Base-by-base conservation (phyloP, 2,797 vertebrate species). In the Paratrypauchen microcephalus region DNA sequence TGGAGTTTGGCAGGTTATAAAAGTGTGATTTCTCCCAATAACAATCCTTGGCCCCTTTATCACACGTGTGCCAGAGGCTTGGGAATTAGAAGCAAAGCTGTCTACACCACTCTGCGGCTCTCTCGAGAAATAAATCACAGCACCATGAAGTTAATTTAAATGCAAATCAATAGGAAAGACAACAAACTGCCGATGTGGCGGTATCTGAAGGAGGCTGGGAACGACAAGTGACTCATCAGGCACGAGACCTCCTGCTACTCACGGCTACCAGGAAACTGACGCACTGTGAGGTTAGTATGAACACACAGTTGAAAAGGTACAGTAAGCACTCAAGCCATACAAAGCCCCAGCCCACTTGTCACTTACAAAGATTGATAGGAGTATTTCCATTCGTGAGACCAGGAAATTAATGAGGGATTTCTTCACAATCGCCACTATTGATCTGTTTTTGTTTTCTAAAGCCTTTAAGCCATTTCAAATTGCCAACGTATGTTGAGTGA, bases 391-490 rank as follows among this genome's bases (percentile, higher is more conserved):
- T 65, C 68, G 66, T 47, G 72, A 81, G 75, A 68, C 61, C 32
- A 32, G 41, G 77, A 86, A 81, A 86, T 88, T 84, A 86, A 85
- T 88, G 83, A 4, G 18, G 79, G 82, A 82, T 87, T 84, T 82
- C 59, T 72, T 32, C 4, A 3, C 66, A 78, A 89, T 88, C 82
- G 81, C 73, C 60, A 75, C 68, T 78, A 88, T 92, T 89, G 88
- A 93, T 92, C 79, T 85, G 82, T 79, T 88, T 87, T 83, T 86
- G 77, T 87, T 88, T 83, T 76, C 76, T 50, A 71, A 83, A 88
- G 85, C 85, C 76, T 79, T 77, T 78, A 78, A 81, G 82, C 85
- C 76, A 50, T 80, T 79, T 81, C 47, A 75, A 80, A 87, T 70
- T 73, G 77, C 65, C 65, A 73, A 82, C 79, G 71, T 75, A 72